Percentiles rank a stretch among this genome's conserved stretches.
Conservation (phyloP, 1,140 invertebrate species). For the Ostrea edulis region DNA sequence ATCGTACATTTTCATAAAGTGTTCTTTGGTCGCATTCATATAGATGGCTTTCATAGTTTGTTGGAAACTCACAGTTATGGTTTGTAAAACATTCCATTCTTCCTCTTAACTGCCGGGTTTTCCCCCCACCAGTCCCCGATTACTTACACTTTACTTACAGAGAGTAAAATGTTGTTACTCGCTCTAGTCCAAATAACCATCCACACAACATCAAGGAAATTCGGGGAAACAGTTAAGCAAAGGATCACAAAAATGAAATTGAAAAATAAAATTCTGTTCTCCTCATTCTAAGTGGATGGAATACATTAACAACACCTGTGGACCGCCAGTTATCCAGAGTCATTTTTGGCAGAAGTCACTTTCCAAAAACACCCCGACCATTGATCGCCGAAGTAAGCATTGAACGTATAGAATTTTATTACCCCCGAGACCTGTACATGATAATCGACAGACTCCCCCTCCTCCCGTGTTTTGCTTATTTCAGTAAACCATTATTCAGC, state of each 20-base stretch:
- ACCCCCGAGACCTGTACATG: background rate
- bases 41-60: too few relatives aligned
- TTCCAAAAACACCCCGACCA: background rate
- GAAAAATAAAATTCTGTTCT: too few relatives aligned
- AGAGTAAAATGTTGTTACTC: too few relatives aligned
- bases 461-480: background rate
- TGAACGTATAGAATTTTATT: slow-evolving; percentile 1
- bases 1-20: too few relatives aligned
- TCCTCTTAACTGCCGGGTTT: too few relatives aligned
- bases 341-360: background rate
- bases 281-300: background rate
- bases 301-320: background rate
- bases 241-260: background rate
- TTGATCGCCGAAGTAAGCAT: background rate
- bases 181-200: too few relatives aligned
- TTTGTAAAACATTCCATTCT: too few relatives aligned
- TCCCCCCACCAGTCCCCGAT: too few relatives aligned
- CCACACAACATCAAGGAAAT: too few relatives aligned
- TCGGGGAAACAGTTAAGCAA: background rate
- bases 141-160: too few relatives aligned
- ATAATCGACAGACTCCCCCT: background rate
- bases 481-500: background rate
- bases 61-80: too few relatives aligned
- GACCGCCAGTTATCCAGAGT: background rate
- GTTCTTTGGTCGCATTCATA: too few relatives aligned